Evolutionary conservation across 2,113 vertebrate species (phyloP), one percentile per base, ranked within the genome.

Genomic region (Trichomycterus rosablanca): DNA sequence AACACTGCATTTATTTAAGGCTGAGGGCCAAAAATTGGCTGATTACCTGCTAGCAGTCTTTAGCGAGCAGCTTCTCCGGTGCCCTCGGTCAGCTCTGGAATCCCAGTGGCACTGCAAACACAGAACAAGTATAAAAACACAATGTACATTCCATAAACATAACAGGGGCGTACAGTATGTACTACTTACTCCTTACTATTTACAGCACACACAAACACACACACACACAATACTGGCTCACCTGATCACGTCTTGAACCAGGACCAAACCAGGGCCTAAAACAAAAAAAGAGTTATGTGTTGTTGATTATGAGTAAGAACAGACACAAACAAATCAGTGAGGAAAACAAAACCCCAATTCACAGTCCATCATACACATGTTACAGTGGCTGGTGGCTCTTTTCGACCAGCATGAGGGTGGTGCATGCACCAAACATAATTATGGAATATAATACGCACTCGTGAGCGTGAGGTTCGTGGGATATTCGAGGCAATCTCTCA

Each of bases 31-130:
- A 26, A 4, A 1, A 1, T 3, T 32, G 11, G 3, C 19, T 58
- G 26, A 19, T 86, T 76, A 97, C 95, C 95, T 92, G 88, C 89
- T 95, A 50, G 93, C 91, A 63, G 93, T 95, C 86, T 93, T 97
- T 34, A 89, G 87, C 0, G 93, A 94, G 65, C 86, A 95, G 82
- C 75, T 95, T 73, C 93, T 93, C 77, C 91, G 89, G 78, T 94
- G 93, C 11, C 93, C 94, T 83, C 88, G 84, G 64, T 98, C 94
- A 0, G 88, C 81, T 45, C 92, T 88, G 24, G 86, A 84, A 68
- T 98, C 94, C 83, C 94, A 86, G 72, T 93, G 82, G 59, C 93
- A 86, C 88, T 90, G 53, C 32, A 59, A 60, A 34, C 19, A 48
- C 8, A 19, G 20, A 42, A 45, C 22, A 37, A 26, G 18, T 20